Evolutionary conservation across 2,888 invertebrate genomes (phyloP), one percentile per base, ranked within the genome.

Genomic region (Nipponacmea schrenckii): DNA sequence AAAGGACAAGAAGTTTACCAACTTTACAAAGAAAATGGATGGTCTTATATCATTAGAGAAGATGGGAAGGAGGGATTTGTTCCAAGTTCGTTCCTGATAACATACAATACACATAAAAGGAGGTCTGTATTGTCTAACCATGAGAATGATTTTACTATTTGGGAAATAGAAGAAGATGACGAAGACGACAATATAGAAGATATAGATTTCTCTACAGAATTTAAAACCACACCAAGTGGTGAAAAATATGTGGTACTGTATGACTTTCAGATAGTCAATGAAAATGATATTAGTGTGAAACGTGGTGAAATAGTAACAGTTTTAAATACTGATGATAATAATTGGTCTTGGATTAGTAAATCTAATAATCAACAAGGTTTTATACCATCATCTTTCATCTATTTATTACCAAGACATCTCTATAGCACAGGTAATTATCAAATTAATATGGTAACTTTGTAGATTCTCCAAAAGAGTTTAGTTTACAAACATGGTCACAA

Each of bases 291-390:
- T 0, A 95, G 94, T 56, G 97, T 97, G 0, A 95, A 96, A 84
- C 91, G 96, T 66, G 97, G 97, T 0, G 97, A 97, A 88, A 95
- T 97, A 90, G 96, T 97, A n/a, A 96, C 96, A 72, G 95, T 97
- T 17, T 90, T 97, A 15, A 97, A 97, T 89, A 92, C 95, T 84
- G 97, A 97, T 88, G 97, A 97, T 90, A 94, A 95, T 0, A 96
- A 97, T 89, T 97, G 97, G 97, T 97, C 94, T 89, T 97, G 97
- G 97, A 95, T 97, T 69, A 93, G 96, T 56, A 92, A 96, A 80
- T 94, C 94, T 80, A 96, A 97, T 86, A 96, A 95, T 0, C 95
- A 95, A 82, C 97, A 97, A 89, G 97, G 97, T 0, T 97, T 97
- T 88, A 96, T 97, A 68, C 97, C 97, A 0, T 94, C 95, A 10